Conservation (phyloP, 1,140 invertebrate species). For the Zaprionus lachaisei region DNA sequence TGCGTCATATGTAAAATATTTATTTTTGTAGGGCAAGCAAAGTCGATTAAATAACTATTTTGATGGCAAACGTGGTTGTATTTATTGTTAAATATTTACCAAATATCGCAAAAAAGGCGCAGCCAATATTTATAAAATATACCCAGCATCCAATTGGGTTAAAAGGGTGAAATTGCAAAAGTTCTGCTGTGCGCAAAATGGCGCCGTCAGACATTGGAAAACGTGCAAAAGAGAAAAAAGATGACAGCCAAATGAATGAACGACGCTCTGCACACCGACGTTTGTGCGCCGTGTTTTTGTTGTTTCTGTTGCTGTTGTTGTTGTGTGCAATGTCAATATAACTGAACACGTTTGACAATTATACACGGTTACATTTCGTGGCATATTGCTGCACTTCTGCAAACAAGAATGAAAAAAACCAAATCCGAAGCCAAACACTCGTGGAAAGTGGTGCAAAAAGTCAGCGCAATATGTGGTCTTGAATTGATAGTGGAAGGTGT, state of each 20-base stretch:
- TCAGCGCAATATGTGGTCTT: slow-evolving; percentile 67
- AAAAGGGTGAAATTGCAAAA: slow-evolving; percentile 67
- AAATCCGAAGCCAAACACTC: neutral
- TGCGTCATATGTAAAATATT: neutral
- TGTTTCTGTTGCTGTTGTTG: neutral
- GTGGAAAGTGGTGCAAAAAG: slow-evolving; percentile 50
- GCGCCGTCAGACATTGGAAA: slow-evolving; percentile 47
- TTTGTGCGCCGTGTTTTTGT: slow-evolving; percentile 19
- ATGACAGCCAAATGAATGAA: slow-evolving; percentile 72
- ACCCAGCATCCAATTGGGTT: slow-evolving; percentile 31
- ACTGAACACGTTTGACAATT: slow-evolving; percentile 80
- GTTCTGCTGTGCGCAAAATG: slow-evolving; percentile 64
- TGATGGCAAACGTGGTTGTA: slow-evolving; percentile 2
- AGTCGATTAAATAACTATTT: slow-evolving; percentile 20
- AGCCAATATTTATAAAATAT: slow-evolving; percentile 73
- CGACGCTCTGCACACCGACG: slow-evolving; percentile 12
- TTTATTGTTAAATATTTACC: slow-evolving; percentile 40
- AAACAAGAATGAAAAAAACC: slow-evolving; percentile 34
- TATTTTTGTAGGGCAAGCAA: slow-evolving; percentile 2
- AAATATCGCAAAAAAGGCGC: slow-evolving; percentile 47
- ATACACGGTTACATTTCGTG: slow-evolving; percentile 79
- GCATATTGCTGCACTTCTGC: slow-evolving; percentile 75
- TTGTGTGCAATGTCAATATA: slow-evolving; percentile 59
- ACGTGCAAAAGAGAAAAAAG: slow-evolving; percentile 33
- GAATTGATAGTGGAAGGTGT: slow-evolving; percentile 54